Percentiles rank a stretch among this genome's conserved stretches.
Evolutionary conservation across 2,888 invertebrate genomes (phyloP).

Genomic region (Oxyscelio sp.): DNA sequence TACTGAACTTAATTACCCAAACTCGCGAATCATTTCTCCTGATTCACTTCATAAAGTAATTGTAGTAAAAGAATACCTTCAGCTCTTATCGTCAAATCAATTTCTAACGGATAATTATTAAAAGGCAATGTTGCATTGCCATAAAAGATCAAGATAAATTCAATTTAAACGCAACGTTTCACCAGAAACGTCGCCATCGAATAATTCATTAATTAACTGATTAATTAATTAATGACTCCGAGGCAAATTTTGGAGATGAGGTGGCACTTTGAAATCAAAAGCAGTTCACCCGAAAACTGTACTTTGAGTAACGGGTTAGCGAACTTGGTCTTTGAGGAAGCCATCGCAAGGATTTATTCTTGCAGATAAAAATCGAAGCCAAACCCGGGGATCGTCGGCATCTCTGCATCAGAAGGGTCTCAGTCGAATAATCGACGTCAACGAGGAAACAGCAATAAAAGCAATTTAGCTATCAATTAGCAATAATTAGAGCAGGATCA

Average conservation of each 20-base stretch:
- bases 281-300: background rate
- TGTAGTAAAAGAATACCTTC: background rate
- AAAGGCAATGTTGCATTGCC: background rate
- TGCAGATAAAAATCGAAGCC: too few relatives aligned
- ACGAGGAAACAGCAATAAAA: background rate
- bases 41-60: background rate
- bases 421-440: background rate
- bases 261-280: slow-evolving; percentile 15
- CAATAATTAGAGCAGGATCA: slow-evolving; percentile 33
- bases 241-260: background rate
- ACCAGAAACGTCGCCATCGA: slow-evolving; percentile 4
- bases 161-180: background rate
- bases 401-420: background rate
- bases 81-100: background rate
- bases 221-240: background rate
- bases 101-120: slow-evolving; percentile 8
- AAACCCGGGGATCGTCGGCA: slow-evolving; percentile 4
- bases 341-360: too few relatives aligned
- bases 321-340: slow-evolving; percentile 28
- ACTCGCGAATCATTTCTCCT: slow-evolving; percentile 4
- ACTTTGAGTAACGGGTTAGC: slow-evolving; percentile 2
- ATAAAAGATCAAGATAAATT: background rate
- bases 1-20: slow-evolving; percentile 9
- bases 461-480: slow-evolving; percentile 31
- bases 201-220: background rate